phyloP scores from a whole-genome alignment of 2,113 vertebrate species.

The Grantiella picta region DNA sequence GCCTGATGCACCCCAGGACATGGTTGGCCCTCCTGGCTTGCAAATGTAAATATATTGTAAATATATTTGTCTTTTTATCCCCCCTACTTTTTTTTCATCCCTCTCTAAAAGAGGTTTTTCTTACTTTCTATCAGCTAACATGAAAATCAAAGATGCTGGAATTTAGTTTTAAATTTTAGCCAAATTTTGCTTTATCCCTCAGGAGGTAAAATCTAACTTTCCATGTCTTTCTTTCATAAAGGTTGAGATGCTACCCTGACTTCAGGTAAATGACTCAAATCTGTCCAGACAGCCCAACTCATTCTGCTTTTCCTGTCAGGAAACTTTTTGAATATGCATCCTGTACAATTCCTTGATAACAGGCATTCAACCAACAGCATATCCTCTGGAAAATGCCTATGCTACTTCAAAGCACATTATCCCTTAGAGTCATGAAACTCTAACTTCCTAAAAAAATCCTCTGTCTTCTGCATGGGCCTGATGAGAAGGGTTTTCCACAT shows the following conservation, averaged over 20 bases:
- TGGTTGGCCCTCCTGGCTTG: accelerated
- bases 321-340: constrained; percentile 15
- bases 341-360: neutral
- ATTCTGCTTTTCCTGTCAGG: neutral
- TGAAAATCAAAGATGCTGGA: neutral
- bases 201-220: neutral
- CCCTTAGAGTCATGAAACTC: neutral
- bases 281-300: neutral
- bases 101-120: neutral
- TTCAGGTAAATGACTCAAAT: neutral
- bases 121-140: neutral
- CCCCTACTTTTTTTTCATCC: accelerated
- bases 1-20: neutral
- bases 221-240: neutral
- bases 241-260: neutral
- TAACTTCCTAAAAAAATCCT: neutral
- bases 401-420: neutral
- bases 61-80: accelerated
- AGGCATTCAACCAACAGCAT: neutral
- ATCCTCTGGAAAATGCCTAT: constrained; percentile 3
- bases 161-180: neutral
- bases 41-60: too few relatives aligned
- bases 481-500: neutral
- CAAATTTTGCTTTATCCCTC: neutral
- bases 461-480: neutral